These are phyloP conservation scores for Sarcophaga peregrina DNA, from an alignment of 1,140 invertebrate species.

Conservation along the genomic window DNA sequence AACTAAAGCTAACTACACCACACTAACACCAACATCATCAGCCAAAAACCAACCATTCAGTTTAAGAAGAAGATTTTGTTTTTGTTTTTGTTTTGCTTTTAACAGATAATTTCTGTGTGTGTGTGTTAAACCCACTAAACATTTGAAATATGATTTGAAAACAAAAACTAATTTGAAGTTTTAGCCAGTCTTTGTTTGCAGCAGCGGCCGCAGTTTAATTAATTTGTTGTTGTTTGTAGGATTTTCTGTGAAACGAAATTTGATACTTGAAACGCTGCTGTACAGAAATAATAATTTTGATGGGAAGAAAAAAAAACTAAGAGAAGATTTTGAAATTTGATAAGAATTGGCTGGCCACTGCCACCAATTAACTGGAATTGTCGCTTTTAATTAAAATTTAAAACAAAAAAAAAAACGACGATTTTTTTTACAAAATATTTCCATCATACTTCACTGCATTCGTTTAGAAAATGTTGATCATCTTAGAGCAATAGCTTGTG, in stretches of 20 bases:
- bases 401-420: background rate
- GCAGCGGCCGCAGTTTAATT: background rate
- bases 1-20: background rate
- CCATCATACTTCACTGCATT: too few species aligned
- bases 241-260: background rate
- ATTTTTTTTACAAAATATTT: background rate
- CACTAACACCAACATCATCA: too few species aligned
- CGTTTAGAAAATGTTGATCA: too few species aligned
- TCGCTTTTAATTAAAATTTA: constrained; percentile 61
- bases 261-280: constrained; percentile 10
- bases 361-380: constrained; percentile 63
- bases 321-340: constrained; percentile 29
- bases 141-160: background rate
- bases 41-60: too few species aligned
- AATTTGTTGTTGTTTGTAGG: background rate
- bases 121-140: background rate
- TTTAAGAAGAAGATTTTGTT: background rate
- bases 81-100: background rate
- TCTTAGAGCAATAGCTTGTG: too few species aligned
- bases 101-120: background rate
- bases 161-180: background rate
- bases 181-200: background rate
- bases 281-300: background rate
- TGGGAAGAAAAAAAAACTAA: background rate
- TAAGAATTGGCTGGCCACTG: constrained; percentile 33